Conservation (phyloP, 2,888 invertebrate genomes). For the Brachynemurus nebulosus region DNA sequence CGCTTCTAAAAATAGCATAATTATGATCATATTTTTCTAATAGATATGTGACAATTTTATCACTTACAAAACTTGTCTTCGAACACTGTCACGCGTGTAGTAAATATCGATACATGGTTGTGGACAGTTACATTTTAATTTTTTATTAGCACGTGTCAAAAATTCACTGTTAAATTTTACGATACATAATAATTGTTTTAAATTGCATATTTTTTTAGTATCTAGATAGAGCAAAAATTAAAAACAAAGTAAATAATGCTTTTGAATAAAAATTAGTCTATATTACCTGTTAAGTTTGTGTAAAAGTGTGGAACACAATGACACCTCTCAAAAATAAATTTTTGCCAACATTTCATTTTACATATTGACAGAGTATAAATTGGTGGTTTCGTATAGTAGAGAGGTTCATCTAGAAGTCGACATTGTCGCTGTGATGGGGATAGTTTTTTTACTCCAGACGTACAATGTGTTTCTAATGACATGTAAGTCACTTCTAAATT, state of each 20-base stretch:
- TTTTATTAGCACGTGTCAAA: too few species aligned
- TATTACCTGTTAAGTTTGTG: conserved; percentile 28
- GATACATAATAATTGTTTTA: too few species aligned
- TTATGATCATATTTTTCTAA: too few species aligned
- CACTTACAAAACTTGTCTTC: conserved; percentile 29
- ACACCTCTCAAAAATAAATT: conserved; percentile 36
- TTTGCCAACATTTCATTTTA: conserved; percentile 39
- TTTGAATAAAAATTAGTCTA: not conserved
- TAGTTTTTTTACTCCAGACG: conserved; percentile 33
- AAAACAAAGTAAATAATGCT: conserved; percentile 28
- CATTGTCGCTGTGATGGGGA: conserved; percentile 36
- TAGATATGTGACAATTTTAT: too few species aligned
- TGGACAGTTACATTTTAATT: conserved; percentile 33
- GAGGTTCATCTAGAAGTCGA: conserved; percentile 39
- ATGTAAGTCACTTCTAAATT: conserved; percentile 31
- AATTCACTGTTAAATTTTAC: too few species aligned
- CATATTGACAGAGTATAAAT: conserved; percentile 44
- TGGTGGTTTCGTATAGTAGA: conserved; percentile 25
- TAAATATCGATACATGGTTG: conserved; percentile 32
- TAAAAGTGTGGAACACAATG: conserved; percentile 48
- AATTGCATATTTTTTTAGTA: too few species aligned
- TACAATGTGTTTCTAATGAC: conserved; percentile 36
- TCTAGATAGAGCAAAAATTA: too few species aligned
- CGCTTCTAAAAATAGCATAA: too few species aligned
- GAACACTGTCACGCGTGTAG: conserved; percentile 29